Base-by-base conservation (phyloP, 2,888 invertebrate species). In the Tachina fera region DNA sequence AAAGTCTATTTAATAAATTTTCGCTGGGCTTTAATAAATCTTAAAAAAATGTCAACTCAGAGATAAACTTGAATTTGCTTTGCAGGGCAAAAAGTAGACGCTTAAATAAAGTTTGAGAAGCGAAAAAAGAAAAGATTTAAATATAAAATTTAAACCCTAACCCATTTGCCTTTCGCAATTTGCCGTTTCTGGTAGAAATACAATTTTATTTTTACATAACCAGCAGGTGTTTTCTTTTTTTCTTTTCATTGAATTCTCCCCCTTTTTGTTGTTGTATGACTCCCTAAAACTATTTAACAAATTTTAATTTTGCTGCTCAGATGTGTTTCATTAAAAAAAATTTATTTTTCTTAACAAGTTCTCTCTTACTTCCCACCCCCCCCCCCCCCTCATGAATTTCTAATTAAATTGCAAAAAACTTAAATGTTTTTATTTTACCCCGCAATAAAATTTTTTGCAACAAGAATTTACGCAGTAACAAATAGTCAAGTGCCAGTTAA, bases 361-460 rank as follows among this genome's bases (percentile, higher is more conserved):
- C 45, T n/a, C 43, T 75, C 47, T 10, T 4, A 0, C 58, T 13
- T 19, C 6, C 31, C 4, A 14, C 31, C n/a, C n/a, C n/a, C n/a
- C n/a, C n/a, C n/a, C n/a, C 31, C 31, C 31, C 45, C 14, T 60
- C 60, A 56, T 68, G 56, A 61, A 68, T 78, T 77, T 77, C 72
- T 56, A 77, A 74, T 83, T 71, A 78, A 83, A 78, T 83, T 83
- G 47, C 39, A 3, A 6, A 51, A 61, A 43, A 47, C 14, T 19
- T 68, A 72, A 72, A 78, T 68, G 67, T 11, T 39, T 76, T 60
- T 61, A 31, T 31, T 60, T 13, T 47, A 51, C n/a, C 4, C 51
- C 22, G 31, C 16, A 58, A 60, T 65, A 45, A 1, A 22, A 61
- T 70, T 14, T 2, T 14, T 49, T 49, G 39, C 19, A 39, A n/a